Percentiles rank a stretch among this genome's conserved stretches.
phyloP scores from a whole-genome alignment of 2,797 vertebrate species.

The Aldrovandia affinis region DNA sequence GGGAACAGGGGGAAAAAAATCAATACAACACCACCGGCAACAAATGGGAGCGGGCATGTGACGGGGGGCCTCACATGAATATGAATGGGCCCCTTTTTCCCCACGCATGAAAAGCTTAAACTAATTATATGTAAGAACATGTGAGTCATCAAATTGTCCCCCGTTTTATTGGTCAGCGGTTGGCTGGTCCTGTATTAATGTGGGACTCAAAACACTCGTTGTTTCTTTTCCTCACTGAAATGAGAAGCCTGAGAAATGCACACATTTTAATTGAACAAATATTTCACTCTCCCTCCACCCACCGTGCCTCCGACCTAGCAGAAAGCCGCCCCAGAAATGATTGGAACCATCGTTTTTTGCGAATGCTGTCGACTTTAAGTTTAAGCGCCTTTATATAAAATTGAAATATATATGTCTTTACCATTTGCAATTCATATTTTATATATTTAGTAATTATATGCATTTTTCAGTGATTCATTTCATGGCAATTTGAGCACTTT shows the following conservation, averaged over 20 bases:
- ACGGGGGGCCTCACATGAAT: slow-evolving; percentile 41
- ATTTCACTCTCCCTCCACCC: neutral
- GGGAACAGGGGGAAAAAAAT: slow-evolving; percentile 10
- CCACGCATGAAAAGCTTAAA: slow-evolving; percentile 35
- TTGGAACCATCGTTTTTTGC: too few species aligned
- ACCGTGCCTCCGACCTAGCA: too few species aligned
- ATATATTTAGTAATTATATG: too few species aligned
- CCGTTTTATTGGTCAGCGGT: slow-evolving; percentile 45
- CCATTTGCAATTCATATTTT: too few species aligned
- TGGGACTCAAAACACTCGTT: neutral
- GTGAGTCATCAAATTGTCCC: slow-evolving; percentile 52
- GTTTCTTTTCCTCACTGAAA: neutral
- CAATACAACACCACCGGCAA: neutral
- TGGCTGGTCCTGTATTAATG: slow-evolving; percentile 37
- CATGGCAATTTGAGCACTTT: too few species aligned
- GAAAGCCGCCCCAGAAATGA: too few species aligned
- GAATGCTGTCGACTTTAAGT: neutral
- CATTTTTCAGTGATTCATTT: too few species aligned
- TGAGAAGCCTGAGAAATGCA: neutral
- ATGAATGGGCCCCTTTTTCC: slow-evolving; percentile 43
- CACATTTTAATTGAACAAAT: neutral
- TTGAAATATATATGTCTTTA: too few species aligned
- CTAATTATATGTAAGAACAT: slow-evolving; percentile 37
- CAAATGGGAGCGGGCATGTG: slow-evolving; percentile 12
- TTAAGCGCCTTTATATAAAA: too few species aligned